A percentile compares a stretch with the other conserved stretches of the same genome.
Evolutionary conservation across 1,140 invertebrate genomes (phyloP).

Genomic region (Drosophila parvula): DNA sequence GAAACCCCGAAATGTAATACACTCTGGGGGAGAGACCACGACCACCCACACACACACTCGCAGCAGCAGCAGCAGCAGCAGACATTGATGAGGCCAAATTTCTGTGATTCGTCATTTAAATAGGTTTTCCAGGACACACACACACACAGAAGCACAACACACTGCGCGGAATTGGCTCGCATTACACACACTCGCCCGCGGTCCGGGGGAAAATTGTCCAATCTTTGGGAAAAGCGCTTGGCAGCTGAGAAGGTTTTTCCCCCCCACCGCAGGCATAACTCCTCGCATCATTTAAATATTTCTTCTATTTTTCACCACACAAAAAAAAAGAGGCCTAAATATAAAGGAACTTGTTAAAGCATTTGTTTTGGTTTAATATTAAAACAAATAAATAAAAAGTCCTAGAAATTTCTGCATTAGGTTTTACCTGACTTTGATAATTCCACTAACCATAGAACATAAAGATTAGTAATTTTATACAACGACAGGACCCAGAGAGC

Average conservation of each 20-base stretch:
- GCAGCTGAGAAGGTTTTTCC: slow-evolving; percentile 25
- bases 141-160: slow-evolving; percentile 24
- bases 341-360: background rate
- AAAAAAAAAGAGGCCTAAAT: background rate
- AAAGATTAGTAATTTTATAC: too few relatives aligned
- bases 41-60: slow-evolving; percentile 12
- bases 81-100: slow-evolving; percentile 81
- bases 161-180: slow-evolving; percentile 57
- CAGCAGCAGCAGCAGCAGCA: slow-evolving; percentile 23
- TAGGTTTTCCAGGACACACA: slow-evolving; percentile 62
- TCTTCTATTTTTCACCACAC: background rate
- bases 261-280: too few relatives aligned
- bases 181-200: slow-evolving; percentile 48
- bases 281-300: slow-evolving; percentile 1
- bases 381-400: too few relatives aligned
- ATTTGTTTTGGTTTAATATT: too few relatives aligned
- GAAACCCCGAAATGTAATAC: slow-evolving; percentile 76
- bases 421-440: too few relatives aligned
- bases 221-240: slow-evolving; percentile 39
- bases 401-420: too few relatives aligned
- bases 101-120: slow-evolving; percentile 81
- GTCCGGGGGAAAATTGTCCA: slow-evolving; percentile 37
- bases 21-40: slow-evolving; percentile 37
- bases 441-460: too few relatives aligned
- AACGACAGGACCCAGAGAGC: too few relatives aligned